phyloP scores from a whole-genome alignment of 1,140 invertebrate species.

The Drosophila sulfurigaster region DNA sequence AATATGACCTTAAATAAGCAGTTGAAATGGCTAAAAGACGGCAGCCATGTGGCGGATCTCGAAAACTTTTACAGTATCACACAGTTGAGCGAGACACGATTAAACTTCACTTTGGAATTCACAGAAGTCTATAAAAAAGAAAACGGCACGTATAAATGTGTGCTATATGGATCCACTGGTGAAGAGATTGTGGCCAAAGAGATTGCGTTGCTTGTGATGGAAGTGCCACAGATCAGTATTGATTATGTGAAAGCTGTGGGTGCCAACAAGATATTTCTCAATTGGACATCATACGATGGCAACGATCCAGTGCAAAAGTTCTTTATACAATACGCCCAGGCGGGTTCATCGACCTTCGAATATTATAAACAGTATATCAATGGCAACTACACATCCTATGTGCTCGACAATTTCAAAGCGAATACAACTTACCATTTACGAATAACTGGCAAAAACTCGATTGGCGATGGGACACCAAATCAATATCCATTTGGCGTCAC shows the following conservation, averaged over 20 bases:
- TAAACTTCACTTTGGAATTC: conserved; percentile 86
- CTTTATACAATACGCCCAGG: conserved; percentile 88
- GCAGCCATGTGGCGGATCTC: conserved; percentile 84
- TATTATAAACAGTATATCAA: conserved; percentile 87
- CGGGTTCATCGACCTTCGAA: conserved; percentile 84
- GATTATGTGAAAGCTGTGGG: conserved; percentile 92
- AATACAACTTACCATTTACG: conserved; percentile 88
- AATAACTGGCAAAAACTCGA: conserved; percentile 86
- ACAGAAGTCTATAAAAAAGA: conserved; percentile 87
- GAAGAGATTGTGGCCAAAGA: conserved; percentile 60
- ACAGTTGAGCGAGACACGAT: conserved; percentile 86
- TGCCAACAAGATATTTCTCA: conserved; percentile 90
- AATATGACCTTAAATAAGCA: conserved; percentile 84
- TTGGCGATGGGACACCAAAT: conserved; percentile 85
- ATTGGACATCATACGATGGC: conserved; percentile 92
- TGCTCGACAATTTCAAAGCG: conserved; percentile 87
- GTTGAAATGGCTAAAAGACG: conserved; percentile 87
- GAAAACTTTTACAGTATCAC: conserved; percentile 71
- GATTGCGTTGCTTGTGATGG: conserved; percentile 87
- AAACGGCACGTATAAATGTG: conserved; percentile 89
- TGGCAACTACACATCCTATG: conserved; percentile 87
- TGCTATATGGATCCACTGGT: conserved; percentile 70
- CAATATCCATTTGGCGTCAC: conserved; percentile 86
- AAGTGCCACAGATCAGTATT: conserved; percentile 89
- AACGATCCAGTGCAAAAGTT: conserved; percentile 90